These are phyloP conservation scores for Capreolus pygargus DNA, from an alignment of 2,113 vertebrate species.

Conservation along the genomic window DNA sequence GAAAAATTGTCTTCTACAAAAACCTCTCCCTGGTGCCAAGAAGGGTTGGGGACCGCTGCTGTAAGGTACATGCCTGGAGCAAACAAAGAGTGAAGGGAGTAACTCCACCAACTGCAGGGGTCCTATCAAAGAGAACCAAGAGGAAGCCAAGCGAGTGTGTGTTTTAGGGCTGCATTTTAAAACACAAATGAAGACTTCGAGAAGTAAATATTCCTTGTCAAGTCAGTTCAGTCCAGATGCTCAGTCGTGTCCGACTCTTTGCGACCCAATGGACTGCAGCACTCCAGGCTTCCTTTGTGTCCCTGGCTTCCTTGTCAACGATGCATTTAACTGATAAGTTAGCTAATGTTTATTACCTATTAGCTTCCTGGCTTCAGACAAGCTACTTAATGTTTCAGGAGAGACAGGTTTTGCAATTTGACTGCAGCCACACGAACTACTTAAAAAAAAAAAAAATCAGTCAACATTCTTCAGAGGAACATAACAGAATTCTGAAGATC, in stretches of 20 bases:
- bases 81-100: neutral
- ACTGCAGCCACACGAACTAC: neutral
- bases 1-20: neutral
- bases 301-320: neutral
- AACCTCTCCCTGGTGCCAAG: neutral
- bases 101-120: no score
- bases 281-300: neutral
- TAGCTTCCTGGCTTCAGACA: neutral
- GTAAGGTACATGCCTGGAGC: no score
- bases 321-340: neutral
- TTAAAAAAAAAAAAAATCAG: neutral
- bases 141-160: neutral
- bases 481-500: neutral
- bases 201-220: neutral
- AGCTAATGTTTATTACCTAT: neutral
- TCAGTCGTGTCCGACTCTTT: neutral
- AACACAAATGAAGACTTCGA: neutral
- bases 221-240: neutral
- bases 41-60: neutral
- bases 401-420: neutral
- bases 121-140: neutral
- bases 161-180: neutral
- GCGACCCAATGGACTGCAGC: neutral
- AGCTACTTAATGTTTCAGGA: neutral
- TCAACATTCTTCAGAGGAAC: neutral